Conservation (phyloP, 2,888 invertebrate genomes). For the Cryptus armator region DNA sequence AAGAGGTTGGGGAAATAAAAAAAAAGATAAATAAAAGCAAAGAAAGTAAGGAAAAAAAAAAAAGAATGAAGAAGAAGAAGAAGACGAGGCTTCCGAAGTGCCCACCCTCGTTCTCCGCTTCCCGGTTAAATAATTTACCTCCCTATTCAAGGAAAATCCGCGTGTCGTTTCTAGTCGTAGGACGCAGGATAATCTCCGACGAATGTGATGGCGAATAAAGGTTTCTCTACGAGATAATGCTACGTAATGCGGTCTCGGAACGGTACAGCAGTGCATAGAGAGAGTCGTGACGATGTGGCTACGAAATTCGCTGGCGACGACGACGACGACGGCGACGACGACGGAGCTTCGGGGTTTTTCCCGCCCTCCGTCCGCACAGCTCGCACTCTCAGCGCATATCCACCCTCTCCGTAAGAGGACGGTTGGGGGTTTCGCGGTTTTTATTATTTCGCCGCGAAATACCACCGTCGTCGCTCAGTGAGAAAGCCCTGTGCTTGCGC, state of each 20-base stretch:
- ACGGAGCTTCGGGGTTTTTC: constrained; percentile 12
- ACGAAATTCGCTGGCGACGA: constrained; percentile 4
- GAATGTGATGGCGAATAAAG: constrained; percentile 60
- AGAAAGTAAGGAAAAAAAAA: constrained; percentile 5
- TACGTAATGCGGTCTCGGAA: constrained; percentile 46
- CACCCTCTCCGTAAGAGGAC: background rate
- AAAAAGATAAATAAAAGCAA: constrained; percentile 12
- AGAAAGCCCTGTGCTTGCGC: constrained; percentile 5
- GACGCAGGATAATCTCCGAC: constrained; percentile 47
- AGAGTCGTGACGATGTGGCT: background rate
- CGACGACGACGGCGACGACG: constrained; percentile 12
- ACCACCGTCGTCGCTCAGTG: constrained; percentile 26
- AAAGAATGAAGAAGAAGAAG: background rate
- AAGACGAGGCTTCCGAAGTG: constrained; percentile 37
- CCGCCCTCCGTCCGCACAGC: constrained; percentile 5
- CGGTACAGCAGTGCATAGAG: constrained; percentile 1
- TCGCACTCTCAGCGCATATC: constrained; percentile 4
- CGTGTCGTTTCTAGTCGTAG: constrained; percentile 44
- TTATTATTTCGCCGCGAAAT: constrained; percentile 57
- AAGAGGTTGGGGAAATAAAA: constrained; percentile 1
- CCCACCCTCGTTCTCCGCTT: constrained; percentile 7
- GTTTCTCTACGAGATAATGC: constrained; percentile 54
- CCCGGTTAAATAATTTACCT: constrained; percentile 55
- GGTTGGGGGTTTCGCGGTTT: constrained; percentile 54
- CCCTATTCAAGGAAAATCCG: constrained; percentile 49